These are phyloP conservation scores for Aldabrachelys gigantea DNA, from an alignment of 2,113 vertebrate species.

Conservation along the genomic window DNA sequence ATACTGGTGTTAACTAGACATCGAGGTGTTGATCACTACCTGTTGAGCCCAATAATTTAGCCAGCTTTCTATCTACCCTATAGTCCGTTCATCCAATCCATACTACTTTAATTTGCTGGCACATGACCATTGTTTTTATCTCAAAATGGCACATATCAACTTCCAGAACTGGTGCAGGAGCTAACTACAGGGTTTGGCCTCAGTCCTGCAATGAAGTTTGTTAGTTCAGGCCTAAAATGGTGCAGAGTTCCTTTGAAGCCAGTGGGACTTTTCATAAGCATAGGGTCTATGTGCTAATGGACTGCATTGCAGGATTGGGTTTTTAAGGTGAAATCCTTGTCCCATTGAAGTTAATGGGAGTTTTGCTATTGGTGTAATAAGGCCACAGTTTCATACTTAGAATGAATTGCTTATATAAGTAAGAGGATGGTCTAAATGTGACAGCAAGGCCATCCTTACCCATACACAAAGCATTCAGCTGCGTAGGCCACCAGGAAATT, in stretches of 20 bases:
- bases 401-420: rapidly evolving
- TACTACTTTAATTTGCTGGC: no score
- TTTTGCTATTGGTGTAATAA: not conserved
- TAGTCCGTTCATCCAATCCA: no score
- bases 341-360: not conserved
- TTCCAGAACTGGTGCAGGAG: not conserved
- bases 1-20: no score
- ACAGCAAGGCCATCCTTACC: not conserved
- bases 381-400: rapidly evolving
- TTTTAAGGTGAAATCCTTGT: not conserved
- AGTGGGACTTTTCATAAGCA: not conserved
- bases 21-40: no score
- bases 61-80: no score
- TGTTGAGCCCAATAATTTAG: no score
- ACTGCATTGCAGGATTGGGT: not conserved
- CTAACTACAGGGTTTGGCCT: not conserved
- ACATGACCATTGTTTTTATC: rapidly evolving
- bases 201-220: rapidly evolving
- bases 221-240: not conserved
- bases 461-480: no score
- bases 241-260: not conserved
- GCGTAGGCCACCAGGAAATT: no score
- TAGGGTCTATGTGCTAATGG: not conserved
- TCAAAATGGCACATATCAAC: rapidly evolving
- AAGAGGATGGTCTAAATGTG: not conserved